These are phyloP conservation scores for Phragmatobia fuliginosa DNA, from an alignment of 2,888 invertebrate species.

Conservation along the genomic window DNA sequence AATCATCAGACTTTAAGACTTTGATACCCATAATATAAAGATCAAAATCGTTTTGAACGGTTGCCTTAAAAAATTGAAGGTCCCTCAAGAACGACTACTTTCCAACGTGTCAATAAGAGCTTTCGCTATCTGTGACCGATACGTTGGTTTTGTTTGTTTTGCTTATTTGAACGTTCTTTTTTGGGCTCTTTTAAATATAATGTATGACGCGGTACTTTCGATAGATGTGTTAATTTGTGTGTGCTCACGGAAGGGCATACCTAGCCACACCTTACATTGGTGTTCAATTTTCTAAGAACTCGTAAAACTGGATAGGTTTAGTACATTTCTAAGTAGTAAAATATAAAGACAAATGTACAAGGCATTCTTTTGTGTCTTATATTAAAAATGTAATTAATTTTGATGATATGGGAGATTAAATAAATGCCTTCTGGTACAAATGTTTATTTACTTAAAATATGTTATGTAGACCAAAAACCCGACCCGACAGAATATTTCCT, in stretches of 20 bases:
- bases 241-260: constrained; percentile 44
- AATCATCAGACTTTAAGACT: constrained; percentile 32
- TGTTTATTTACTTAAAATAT: too few relatives aligned
- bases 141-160: constrained; percentile 76
- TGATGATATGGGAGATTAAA: too few relatives aligned
- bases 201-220: constrained; percentile 60
- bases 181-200: constrained; percentile 59
- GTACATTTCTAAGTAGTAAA: background rate
- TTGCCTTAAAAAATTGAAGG: constrained; percentile 52
- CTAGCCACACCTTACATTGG: constrained; percentile 23
- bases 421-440: too few relatives aligned
- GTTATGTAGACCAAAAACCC: too few relatives aligned
- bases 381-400: too few relatives aligned
- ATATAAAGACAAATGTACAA: background rate
- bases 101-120: constrained; percentile 85
- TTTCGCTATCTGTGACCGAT: constrained; percentile 84
- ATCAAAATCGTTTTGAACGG: constrained; percentile 46
- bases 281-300: background rate
- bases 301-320: background rate
- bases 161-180: constrained; percentile 75
- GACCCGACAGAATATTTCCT: background rate
- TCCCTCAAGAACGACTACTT: constrained; percentile 70
- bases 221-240: constrained; percentile 60
- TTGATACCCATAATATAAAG: constrained; percentile 51
- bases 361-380: background rate